Percentiles rank a stretch among this genome's conserved stretches.
phyloP scores from a whole-genome alignment of 2,797 vertebrate genomes.

The Cacajao melanocephalus region DNA sequence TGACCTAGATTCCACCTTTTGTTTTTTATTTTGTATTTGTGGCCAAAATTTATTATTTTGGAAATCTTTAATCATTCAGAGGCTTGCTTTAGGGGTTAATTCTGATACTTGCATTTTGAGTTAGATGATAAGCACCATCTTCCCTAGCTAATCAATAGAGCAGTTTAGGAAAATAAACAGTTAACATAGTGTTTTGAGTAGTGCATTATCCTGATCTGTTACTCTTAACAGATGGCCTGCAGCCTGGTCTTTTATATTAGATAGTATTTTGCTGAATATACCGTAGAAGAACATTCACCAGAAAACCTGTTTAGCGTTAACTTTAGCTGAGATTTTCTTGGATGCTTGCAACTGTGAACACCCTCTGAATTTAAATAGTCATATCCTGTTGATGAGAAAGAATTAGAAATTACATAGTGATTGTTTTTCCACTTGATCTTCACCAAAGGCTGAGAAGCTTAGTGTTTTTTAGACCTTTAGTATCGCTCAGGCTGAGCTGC shows the following conservation, averaged over 20 bases:
- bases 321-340: slow-evolving; percentile 23
- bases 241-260: background rate
- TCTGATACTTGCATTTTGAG: slow-evolving; percentile 36
- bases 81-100: slow-evolving; percentile 37
- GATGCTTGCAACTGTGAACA: background rate
- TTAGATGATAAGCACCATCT: background rate
- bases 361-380: slow-evolving; percentile 15
- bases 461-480: background rate
- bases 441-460: background rate
- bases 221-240: slow-evolving; percentile 37
- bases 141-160: background rate
- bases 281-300: background rate
- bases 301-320: slow-evolving; percentile 16
- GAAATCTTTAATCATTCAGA: slow-evolving; percentile 13
- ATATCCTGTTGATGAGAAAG: background rate
- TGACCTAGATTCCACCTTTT: background rate
- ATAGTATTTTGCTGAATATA: background rate
- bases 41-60: background rate
- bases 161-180: background rate
- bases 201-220: background rate
- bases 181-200: background rate
- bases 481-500: background rate
- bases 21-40: background rate
- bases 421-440: background rate
- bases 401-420: background rate